Base-by-base conservation (phyloP, 2,113 vertebrate species). In the Cryptomyrus ogoouensis region DNA sequence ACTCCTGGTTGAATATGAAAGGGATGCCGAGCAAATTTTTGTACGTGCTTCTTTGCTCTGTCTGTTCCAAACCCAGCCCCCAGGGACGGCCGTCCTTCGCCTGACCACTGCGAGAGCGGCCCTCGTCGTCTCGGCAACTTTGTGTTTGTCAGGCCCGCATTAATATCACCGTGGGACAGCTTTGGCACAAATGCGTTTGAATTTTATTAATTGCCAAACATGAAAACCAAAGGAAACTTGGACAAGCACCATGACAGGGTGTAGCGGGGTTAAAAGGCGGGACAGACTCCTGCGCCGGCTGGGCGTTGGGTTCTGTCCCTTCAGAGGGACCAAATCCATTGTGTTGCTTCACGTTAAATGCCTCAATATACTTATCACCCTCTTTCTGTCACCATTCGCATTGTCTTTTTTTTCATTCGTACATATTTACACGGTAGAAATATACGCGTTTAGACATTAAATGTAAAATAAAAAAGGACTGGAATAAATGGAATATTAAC, bases 1-100 rank as follows among this genome's bases (percentile, higher is more conserved):
- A 27, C 49, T 47, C 83, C 83, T 24, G 83, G 85, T 52, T 53
- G 17, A 53, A 87, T n/a, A 56, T 31, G 85, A 87, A 87, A 87
- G 50, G 50, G 19, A 17, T 35, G 31, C 3, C 10, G 49, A 56
- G 9, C 9, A 17, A 50, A 53, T 87, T 87, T 35, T 53, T 56
- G 31, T 19, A 56, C 0, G 17, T 1, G 85, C 85, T 39, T 87
- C 31, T 56, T 53, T 52, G 50, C 5, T 27, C 19, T 50, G 44
- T 44, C 15, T 80, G 49, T 31, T 87, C 49, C 47, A 87, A 87
- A 39, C 10, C 49, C n/a, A 87, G 27, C 85, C 49, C 3, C 27
- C 24, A 87, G 85, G 49, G 50, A 87, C 17, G 5, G 50, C n/a
- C 17, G 31, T 56, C 85, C 85, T 35, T 53, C 5, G 13, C 24